These are phyloP conservation scores for Antennarius striatus DNA, from an alignment of 2,113 vertebrate genomes.

Conservation along the genomic window DNA sequence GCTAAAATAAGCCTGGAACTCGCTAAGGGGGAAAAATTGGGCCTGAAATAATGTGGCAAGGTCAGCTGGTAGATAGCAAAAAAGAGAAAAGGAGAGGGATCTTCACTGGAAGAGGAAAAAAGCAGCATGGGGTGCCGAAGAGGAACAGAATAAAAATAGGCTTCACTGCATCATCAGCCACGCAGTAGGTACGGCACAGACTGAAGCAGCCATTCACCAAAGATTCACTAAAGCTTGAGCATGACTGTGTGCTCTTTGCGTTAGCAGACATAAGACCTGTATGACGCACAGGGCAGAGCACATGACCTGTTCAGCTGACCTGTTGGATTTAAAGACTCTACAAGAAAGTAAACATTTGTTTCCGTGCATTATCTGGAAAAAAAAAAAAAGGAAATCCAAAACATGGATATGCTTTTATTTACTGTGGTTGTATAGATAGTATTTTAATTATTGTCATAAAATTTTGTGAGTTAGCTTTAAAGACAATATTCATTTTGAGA, in stretches of 20 bases:
- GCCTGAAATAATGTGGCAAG: conserved; percentile 44
- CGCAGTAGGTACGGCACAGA: conserved; percentile 27
- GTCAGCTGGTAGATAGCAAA: conserved; percentile 35
- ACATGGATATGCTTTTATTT: no score
- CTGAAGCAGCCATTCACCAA: conserved; percentile 38
- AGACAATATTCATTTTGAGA: not conserved
- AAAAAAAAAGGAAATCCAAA: no score
- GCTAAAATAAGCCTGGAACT: conserved; percentile 37
- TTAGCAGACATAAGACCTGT: conserved; percentile 10
- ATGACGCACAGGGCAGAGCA: conserved; percentile 18
- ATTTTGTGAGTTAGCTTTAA: not conserved
- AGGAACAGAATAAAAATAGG: conserved; percentile 25
- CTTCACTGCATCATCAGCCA: conserved; percentile 27
- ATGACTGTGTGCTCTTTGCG: conserved; percentile 20
- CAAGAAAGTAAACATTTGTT: no score
- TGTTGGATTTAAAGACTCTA: not conserved
- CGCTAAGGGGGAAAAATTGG: conserved; percentile 10
- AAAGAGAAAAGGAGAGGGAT: conserved; percentile 4
- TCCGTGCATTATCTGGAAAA: no score
- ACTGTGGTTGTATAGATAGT: no score
- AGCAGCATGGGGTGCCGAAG: conserved; percentile 5
- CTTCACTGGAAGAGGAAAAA: conserved; percentile 5
- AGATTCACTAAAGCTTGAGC: conserved; percentile 40
- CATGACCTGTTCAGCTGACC: conserved; percentile 10
- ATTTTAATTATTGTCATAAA: no score